Evolutionary conservation across 2,888 invertebrate genomes (phyloP).

Genomic region (Phrixothrix hirtus): DNA sequence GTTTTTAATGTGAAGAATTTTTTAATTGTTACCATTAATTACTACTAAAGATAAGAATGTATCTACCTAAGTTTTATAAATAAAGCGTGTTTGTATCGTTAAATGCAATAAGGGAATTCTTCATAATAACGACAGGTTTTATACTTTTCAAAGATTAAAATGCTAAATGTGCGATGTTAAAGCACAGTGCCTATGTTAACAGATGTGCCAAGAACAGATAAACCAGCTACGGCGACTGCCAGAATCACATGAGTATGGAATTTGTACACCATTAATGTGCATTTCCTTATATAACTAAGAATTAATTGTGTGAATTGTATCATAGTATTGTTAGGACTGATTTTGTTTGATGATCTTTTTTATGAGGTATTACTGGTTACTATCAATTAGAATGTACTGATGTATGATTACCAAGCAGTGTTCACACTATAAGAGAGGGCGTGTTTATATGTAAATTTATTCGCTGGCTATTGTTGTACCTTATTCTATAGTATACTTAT

Average conservation of each 20-base stretch:
- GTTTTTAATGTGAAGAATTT: slow-evolving; percentile 42
- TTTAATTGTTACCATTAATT: slow-evolving; percentile 26
- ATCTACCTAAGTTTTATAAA: slow-evolving; percentile 9
- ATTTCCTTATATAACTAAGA: slow-evolving; percentile 7
- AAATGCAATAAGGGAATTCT: slow-evolving; percentile 31
- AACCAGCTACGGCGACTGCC: slow-evolving; percentile 56
- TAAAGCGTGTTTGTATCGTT: slow-evolving; percentile 9
- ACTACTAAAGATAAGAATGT: slow-evolving; percentile 5
- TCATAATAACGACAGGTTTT: slow-evolving; percentile 41
- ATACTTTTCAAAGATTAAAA: slow-evolving; percentile 12
- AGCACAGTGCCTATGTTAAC: slow-evolving; percentile 52
- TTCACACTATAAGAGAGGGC: slow-evolving; percentile 33
- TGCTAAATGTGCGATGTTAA: slow-evolving; percentile 19
- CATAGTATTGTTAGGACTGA: slow-evolving; percentile 29
- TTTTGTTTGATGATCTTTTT: slow-evolving; percentile 24
- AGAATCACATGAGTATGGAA: slow-evolving; percentile 32
- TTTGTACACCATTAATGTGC: too few species aligned
- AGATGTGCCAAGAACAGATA: slow-evolving; percentile 52
- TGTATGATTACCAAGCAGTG: slow-evolving; percentile 42
- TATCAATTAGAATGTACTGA: slow-evolving; percentile 12
- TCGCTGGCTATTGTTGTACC: too few species aligned
- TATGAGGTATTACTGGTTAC: slow-evolving; percentile 22
- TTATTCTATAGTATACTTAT: too few species aligned
- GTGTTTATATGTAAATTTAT: too few species aligned
- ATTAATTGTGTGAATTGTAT: slow-evolving; percentile 20